Conservation (phyloP, 2,797 vertebrate species). For the Hylomyscus alleni region DNA sequence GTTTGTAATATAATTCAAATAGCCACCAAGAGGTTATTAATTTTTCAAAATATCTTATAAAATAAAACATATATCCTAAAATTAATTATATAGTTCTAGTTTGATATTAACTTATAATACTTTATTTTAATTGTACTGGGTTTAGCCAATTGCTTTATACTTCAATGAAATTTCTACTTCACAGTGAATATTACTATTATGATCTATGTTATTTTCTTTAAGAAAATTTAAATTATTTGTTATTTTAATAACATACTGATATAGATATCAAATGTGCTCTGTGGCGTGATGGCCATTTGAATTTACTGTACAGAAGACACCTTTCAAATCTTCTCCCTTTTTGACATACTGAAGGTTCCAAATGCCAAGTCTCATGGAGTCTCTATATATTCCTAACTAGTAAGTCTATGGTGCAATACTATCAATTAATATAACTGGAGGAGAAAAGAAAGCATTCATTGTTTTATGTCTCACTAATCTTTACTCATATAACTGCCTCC, state of each 20-base stretch:
- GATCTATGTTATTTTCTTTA: not conserved
- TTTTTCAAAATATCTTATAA: not conserved
- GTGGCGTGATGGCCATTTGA: not conserved
- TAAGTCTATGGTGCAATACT: not conserved
- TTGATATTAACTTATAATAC: not conserved
- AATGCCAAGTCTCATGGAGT: not conserved
- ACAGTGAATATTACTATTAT: not conserved
- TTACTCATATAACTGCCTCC: not conserved
- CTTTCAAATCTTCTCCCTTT: not conserved
- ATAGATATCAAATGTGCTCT: not conserved
- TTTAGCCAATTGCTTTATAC: not conserved
- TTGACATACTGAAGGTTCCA: not conserved
- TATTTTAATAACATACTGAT: not conserved
- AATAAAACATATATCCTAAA: not conserved
- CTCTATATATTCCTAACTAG: not conserved
- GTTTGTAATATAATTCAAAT: not conserved
- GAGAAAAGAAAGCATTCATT: accelerated
- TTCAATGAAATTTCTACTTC: not conserved
- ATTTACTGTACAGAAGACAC: not conserved
- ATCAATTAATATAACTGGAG: not conserved
- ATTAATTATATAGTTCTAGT: not conserved
- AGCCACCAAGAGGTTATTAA: not conserved
- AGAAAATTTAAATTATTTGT: not conserved
- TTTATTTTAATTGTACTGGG: not conserved
- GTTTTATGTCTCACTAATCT: not conserved